Conservation (phyloP, 1,140 invertebrate species). For the Diabrotica undecimpunctata region DNA sequence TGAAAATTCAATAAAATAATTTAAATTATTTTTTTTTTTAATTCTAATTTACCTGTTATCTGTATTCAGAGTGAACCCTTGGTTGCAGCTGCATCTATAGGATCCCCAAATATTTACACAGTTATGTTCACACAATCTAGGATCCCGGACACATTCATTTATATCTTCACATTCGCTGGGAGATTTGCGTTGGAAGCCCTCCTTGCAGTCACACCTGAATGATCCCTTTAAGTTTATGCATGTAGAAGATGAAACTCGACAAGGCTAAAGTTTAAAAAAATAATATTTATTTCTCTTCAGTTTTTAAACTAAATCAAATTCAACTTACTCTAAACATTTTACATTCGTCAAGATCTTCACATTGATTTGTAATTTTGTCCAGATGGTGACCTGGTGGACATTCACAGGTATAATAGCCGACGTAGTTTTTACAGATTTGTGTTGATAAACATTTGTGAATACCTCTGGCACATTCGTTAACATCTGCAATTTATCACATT, state of each 20-base stretch:
- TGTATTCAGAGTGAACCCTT: conserved; percentile 65
- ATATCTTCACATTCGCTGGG: conserved; percentile 60
- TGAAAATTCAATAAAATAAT: too few species aligned
- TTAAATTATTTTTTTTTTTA: too few species aligned
- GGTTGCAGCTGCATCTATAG: conserved; percentile 72
- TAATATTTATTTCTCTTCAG: too few species aligned
- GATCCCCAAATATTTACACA: conserved; percentile 82
- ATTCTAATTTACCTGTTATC: conserved; percentile 62
- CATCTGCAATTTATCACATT: conserved; percentile 47
- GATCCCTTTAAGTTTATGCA: conserved; percentile 81
- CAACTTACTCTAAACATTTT: conserved; percentile 42
- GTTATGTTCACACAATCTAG: conserved; percentile 74
- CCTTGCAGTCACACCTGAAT: conserved; percentile 74
- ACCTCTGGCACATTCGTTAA: conserved; percentile 67
- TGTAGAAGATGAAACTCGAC: conserved; percentile 53
- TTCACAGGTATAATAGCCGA: conserved; percentile 70
- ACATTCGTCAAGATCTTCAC: conserved; percentile 90
- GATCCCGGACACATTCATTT: conserved; percentile 61
- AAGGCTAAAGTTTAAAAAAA: conserved; percentile 47
- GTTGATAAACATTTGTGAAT: conserved; percentile 62
- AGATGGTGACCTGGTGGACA: conserved; percentile 64
- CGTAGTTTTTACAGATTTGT: conserved; percentile 73
- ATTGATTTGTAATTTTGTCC: conserved; percentile 62
- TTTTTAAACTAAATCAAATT: too few species aligned
- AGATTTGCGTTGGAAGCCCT: conserved; percentile 64